phyloP scores from a whole-genome alignment of 2,797 vertebrate species.

The Poeciliopsis turneri region DNA sequence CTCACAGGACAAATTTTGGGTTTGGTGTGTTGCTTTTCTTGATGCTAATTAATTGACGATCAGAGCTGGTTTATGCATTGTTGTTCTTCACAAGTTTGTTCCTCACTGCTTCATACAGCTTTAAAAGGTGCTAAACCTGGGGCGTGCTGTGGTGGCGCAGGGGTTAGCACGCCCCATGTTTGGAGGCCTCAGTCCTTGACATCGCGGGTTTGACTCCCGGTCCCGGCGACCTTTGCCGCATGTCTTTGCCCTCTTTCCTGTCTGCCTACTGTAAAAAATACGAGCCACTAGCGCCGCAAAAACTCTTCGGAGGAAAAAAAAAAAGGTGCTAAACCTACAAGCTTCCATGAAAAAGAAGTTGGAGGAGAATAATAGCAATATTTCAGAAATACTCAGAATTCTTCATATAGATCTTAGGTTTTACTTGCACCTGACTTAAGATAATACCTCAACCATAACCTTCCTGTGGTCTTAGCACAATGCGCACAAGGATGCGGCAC shows the following conservation, averaged over 20 bases:
- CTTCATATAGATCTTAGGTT: neutral
- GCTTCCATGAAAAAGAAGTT: neutral
- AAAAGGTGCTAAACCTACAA: neutral
- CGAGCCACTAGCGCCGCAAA: too few species aligned
- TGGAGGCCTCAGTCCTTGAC: too few species aligned
- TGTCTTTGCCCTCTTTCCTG: too few species aligned
- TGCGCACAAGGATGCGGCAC: too few species aligned
- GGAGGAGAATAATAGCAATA: neutral
- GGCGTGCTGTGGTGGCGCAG: too few species aligned
- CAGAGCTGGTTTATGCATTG: neutral
- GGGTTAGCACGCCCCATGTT: too few species aligned
- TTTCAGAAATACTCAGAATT: neutral
- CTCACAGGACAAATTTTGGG: neutral
- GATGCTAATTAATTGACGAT: neutral
- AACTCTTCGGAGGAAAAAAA: too few species aligned
- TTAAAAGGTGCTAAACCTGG: neutral
- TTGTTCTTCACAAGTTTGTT: neutral
- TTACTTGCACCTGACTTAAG: neutral
- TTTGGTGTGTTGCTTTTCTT: neutral
- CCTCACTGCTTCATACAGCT: neutral
- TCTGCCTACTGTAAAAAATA: too few species aligned
- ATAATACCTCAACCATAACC: neutral
- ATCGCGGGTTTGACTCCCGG: too few species aligned
- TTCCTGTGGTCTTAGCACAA: too few species aligned
- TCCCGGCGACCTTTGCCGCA: too few species aligned